Evolutionary conservation across 2,888 invertebrate species (phyloP).

Genomic region (Drosophila emarginata): DNA sequence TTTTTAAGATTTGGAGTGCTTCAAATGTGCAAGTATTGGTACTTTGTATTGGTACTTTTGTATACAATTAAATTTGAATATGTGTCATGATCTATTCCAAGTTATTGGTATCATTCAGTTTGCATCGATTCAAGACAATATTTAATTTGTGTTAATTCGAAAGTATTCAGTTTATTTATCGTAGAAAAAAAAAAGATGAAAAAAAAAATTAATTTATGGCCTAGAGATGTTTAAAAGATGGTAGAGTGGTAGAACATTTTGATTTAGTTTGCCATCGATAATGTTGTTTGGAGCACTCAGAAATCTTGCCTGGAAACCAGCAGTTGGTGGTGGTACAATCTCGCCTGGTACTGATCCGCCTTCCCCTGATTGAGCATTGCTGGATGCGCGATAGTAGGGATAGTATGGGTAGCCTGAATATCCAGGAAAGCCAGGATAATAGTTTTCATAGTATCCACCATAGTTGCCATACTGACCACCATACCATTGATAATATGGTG

Average conservation of each 20-base stretch:
- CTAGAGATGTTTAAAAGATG: constrained; percentile 60
- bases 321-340: constrained; percentile 31
- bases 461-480: neutral
- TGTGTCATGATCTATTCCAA: neutral
- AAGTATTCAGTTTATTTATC: neutral
- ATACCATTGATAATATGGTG: constrained; percentile 27
- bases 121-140: neutral
- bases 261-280: constrained; percentile 38
- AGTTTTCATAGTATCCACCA: constrained; percentile 31
- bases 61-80: constrained; percentile 2
- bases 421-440: constrained; percentile 38
- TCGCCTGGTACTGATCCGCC: constrained; percentile 10
- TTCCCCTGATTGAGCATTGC: constrained; percentile 31
- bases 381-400: constrained; percentile 50
- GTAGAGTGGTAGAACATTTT: constrained; percentile 53
- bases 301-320: constrained; percentile 53
- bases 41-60: neutral
- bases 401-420: constrained; percentile 47
- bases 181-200: neutral
- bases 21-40: too few relatives aligned
- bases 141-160: neutral
- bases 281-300: constrained; percentile 28
- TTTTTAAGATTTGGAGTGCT: neutral
- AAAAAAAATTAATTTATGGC: constrained; percentile 19
- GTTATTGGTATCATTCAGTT: neutral